These are phyloP conservation scores for Zaprionus lineosus DNA, from an alignment of 2,888 invertebrate species.

Conservation along the genomic window DNA sequence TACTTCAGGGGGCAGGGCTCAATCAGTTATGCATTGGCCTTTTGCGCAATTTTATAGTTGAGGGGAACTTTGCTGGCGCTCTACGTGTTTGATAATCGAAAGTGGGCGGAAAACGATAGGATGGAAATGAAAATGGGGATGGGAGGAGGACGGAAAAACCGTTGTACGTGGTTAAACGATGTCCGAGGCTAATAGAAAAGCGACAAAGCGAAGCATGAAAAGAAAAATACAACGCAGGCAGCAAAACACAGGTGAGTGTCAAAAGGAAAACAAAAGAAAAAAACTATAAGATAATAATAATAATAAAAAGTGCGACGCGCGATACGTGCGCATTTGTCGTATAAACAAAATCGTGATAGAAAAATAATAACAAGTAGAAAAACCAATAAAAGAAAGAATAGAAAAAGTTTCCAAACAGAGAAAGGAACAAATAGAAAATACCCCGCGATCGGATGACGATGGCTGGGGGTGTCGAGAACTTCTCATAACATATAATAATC, in stretches of 20 bases:
- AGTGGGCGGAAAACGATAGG: neutral
- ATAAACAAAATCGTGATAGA: constrained; percentile 75
- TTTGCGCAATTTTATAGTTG: constrained; percentile 69
- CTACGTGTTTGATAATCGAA: constrained; percentile 72
- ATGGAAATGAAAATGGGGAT: neutral
- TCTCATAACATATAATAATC: too few relatives aligned
- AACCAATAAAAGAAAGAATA: constrained; percentile 53
- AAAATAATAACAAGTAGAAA: constrained; percentile 40
- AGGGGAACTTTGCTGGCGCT: constrained; percentile 68
- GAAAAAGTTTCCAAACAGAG: neutral
- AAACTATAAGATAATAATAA: constrained; percentile 45
- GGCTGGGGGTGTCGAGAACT: too few relatives aligned
- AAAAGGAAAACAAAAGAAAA: constrained; percentile 13
- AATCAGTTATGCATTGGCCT: constrained; percentile 75
- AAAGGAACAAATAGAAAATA: neutral
- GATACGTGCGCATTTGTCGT: constrained; percentile 74
- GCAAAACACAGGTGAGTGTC: constrained; percentile 28
- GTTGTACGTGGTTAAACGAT: constrained; percentile 68
- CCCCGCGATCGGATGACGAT: neutral
- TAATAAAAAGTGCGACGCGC: constrained; percentile 70
- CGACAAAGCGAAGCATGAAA: constrained; percentile 20
- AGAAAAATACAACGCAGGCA: constrained; percentile 7
- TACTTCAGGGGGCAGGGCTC: constrained; percentile 28
- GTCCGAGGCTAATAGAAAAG: constrained; percentile 71
- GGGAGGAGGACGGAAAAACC: constrained; percentile 29